A percentile compares a stretch with the other conserved stretches of the same genome.
Evolutionary conservation across 2,113 vertebrate species (phyloP).

Genomic region (Barbus barbus): DNA sequence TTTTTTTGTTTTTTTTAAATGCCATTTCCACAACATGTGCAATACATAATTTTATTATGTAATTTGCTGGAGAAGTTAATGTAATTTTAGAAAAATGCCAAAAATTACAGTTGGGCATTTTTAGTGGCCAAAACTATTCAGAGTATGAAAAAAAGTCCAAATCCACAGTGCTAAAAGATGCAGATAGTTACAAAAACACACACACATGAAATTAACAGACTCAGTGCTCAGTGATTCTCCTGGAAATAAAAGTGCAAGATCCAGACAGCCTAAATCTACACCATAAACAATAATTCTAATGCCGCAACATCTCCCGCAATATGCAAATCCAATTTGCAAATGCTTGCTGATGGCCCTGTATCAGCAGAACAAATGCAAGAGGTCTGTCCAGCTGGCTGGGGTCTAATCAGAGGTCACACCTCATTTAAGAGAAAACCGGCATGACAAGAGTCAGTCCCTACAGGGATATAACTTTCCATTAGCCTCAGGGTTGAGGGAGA

Average conservation of each 20-base stretch:
- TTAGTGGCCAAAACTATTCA: too few species aligned
- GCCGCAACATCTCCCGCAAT: neutral
- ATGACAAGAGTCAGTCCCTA: constrained; percentile 25
- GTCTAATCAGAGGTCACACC: constrained; percentile 33
- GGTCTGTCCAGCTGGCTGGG: neutral
- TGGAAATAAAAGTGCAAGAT: neutral
- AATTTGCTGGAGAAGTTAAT: neutral
- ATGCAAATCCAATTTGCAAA: constrained; percentile 19
- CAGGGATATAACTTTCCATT: constrained; percentile 20
- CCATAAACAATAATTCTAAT: neutral
- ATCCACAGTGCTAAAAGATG: neutral
- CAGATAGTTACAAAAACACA: neutral
- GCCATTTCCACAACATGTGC: too few species aligned
- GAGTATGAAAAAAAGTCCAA: neutral
- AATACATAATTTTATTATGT: too few species aligned
- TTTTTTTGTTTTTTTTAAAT: too few species aligned
- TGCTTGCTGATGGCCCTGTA: neutral
- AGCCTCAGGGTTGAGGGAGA: neutral
- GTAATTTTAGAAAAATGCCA: neutral
- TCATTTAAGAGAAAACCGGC: constrained; percentile 35
- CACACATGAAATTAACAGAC: neutral
- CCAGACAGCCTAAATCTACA: neutral
- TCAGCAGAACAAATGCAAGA: constrained; percentile 21
- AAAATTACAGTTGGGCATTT: too few species aligned
- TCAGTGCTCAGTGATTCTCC: neutral